Conservation (phyloP, 2,113 vertebrate genomes). For the Gallinago jamesoni region DNA sequence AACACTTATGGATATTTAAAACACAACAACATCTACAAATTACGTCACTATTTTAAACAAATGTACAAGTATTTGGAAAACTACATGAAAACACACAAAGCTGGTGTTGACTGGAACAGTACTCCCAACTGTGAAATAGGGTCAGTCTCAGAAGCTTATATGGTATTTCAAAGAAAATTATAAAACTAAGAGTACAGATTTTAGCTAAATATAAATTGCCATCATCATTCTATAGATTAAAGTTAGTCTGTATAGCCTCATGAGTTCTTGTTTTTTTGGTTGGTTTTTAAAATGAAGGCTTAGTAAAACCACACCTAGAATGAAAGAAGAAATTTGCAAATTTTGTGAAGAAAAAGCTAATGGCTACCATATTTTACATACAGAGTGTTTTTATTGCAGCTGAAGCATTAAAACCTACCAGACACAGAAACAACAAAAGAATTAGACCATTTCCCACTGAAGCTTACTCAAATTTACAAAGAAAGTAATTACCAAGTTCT, state of each 20-base stretch:
- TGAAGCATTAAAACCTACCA: not conserved
- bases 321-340: not conserved
- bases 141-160: not conserved
- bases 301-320: not conserved
- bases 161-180: not conserved
- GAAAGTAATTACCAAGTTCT: slow-evolving; percentile 73
- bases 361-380: not conserved
- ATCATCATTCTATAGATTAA: not conserved
- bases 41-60: not conserved
- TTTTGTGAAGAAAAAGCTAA: not conserved
- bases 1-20: not conserved
- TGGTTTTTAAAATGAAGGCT: not conserved
- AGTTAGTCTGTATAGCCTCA: not conserved
- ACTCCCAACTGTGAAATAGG: not conserved
- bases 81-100: not conserved
- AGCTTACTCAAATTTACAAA: not conserved
- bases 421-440: not conserved
- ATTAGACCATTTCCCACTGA: not conserved
- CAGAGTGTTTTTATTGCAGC: not conserved
- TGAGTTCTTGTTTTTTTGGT: not conserved
- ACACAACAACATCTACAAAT: not conserved
- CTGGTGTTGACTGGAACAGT: not conserved
- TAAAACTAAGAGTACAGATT: not conserved
- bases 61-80: not conserved
- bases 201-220: not conserved